phyloP scores from a whole-genome alignment of 2,888 invertebrate species.

The Eustalomyia histrio region DNA sequence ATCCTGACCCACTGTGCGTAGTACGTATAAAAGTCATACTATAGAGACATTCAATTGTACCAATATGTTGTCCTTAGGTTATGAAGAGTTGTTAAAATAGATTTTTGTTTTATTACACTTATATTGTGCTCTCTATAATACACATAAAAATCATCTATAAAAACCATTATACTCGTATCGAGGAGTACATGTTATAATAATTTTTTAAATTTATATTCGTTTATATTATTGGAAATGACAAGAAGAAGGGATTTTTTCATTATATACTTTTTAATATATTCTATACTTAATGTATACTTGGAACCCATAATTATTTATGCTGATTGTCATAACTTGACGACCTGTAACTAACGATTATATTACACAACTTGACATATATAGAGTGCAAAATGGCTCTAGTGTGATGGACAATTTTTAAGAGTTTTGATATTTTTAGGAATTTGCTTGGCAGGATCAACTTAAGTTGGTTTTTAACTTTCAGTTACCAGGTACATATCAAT shows the following conservation, averaged over 20 bases:
- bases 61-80: constrained; percentile 49
- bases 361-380: too few species aligned
- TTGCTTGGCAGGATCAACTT: too few species aligned
- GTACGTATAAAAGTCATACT: background rate
- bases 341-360: too few species aligned
- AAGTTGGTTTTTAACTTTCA: too few species aligned
- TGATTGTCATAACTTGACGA: too few species aligned
- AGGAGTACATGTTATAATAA: constrained; percentile 53
- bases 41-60: constrained; percentile 45
- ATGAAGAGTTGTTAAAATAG: constrained; percentile 54
- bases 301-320: background rate
- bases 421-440: too few species aligned
- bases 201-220: constrained; percentile 57
- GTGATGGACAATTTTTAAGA: too few species aligned
- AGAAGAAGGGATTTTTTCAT: background rate
- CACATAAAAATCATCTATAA: constrained; percentile 48
- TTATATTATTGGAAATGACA: constrained; percentile 17
- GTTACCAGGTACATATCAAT: too few species aligned
- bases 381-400: too few species aligned
- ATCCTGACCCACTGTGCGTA: too few species aligned
- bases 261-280: background rate
- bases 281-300: constrained; percentile 2
- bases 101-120: constrained; percentile 40
- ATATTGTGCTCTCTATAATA: constrained; percentile 32
- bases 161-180: constrained; percentile 55